Evolutionary conservation across 2,888 invertebrate species (phyloP).

Genomic region (Brassicogethes aeneus): DNA sequence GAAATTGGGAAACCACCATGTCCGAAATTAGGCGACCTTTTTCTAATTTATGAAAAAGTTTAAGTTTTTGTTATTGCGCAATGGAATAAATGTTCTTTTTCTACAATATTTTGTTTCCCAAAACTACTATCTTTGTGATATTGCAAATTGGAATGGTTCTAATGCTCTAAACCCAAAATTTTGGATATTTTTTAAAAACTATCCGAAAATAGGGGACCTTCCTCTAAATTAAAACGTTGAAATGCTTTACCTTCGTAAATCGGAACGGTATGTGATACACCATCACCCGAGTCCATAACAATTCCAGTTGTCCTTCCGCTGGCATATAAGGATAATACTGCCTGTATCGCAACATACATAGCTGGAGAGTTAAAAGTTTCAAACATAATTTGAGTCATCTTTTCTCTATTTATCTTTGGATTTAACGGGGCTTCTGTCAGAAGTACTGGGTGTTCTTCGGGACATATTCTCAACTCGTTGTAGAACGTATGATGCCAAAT

Average conservation of each 20-base stretch:
- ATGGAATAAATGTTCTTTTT: no score
- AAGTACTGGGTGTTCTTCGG: constrained; percentile 71
- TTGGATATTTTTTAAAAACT: no score
- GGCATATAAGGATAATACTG: constrained; percentile 63
- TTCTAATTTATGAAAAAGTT: no score
- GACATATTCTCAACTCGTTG: constrained; percentile 70
- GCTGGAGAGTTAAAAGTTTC: constrained; percentile 51
- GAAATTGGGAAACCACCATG: no score
- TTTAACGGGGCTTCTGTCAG: constrained; percentile 74
- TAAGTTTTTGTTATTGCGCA: no score
- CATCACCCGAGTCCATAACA: constrained; percentile 64
- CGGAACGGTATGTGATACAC: constrained; percentile 65
- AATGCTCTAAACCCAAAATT: no score
- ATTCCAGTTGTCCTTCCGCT: constrained; percentile 68
- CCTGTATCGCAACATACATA: constrained; percentile 68
- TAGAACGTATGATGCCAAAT: constrained; percentile 84
- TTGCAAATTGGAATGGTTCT: no score
- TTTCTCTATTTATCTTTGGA: constrained; percentile 72
- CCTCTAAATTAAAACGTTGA: no score
- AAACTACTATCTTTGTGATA: no score
- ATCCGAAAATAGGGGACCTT: no score
- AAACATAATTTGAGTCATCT: constrained; percentile 62
- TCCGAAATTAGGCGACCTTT: no score
- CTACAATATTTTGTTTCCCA: no score
- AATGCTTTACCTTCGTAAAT: constrained; percentile 64